phyloP scores from a whole-genome alignment of 2,113 vertebrate species.

The Egretta garzetta region DNA sequence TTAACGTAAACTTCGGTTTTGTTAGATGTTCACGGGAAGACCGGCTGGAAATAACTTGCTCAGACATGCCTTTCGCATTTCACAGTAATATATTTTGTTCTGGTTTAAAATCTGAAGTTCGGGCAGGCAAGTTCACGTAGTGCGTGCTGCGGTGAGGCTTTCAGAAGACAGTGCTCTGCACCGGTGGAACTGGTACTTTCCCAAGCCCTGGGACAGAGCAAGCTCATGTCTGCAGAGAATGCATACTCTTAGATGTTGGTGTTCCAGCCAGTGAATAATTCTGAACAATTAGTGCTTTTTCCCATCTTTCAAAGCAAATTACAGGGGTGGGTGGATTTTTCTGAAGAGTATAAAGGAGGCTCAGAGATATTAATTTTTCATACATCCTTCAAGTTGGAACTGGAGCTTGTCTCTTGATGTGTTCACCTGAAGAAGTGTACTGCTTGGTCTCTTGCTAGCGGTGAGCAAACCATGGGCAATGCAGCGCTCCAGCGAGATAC shows the following conservation, averaged over 20 bases:
- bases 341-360: not conserved
- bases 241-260: not conserved
- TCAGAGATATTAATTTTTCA: not conserved
- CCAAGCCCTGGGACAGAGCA: not conserved
- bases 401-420: not conserved
- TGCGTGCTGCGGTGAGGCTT: not conserved
- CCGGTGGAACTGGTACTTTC: not conserved
- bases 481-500: not conserved
- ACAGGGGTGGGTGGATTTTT: slow-evolving; percentile 12
- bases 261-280: not conserved
- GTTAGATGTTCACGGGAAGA: not conserved
- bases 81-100: not conserved
- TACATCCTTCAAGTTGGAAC: not conserved
- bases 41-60: not conserved
- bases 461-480: not conserved
- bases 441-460: not conserved
- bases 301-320: slow-evolving; percentile 36
- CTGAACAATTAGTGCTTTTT: not conserved
- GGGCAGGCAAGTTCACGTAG: not conserved
- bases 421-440: not conserved
- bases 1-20: slow-evolving; percentile 33
- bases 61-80: not conserved
- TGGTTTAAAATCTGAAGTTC: not conserved
- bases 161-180: not conserved
- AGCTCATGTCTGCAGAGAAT: not conserved